Conservation (phyloP, 2,113 vertebrate species). For the Pachycephala philippinensis region DNA sequence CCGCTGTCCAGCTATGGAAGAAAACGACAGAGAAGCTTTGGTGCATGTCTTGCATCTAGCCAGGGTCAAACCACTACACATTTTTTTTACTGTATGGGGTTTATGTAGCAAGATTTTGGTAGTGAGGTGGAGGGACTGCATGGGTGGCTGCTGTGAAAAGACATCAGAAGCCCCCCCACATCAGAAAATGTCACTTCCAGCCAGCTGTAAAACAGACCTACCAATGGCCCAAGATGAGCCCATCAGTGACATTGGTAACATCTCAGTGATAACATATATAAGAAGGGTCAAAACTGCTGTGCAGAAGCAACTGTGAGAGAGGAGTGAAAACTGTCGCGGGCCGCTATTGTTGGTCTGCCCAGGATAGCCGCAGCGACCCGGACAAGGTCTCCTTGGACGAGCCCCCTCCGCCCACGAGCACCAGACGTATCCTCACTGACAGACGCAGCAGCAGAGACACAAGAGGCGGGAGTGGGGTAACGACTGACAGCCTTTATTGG, state of each 20-base stretch:
- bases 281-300: background rate
- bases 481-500: no score
- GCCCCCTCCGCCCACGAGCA: no score
- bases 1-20: no score
- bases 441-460: no score
- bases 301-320: background rate
- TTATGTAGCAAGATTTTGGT: background rate
- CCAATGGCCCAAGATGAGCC: background rate
- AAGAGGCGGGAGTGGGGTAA: no score
- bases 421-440: no score
- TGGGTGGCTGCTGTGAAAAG: background rate
- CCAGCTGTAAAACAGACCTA: background rate
- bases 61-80: background rate
- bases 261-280: background rate
- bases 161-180: background rate
- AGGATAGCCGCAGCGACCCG: no score
- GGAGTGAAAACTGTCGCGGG: no score
- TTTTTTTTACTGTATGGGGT: background rate
- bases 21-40: background rate
- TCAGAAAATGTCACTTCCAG: background rate
- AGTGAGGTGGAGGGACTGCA: accelerated
- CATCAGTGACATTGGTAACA: no score
- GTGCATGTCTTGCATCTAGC: background rate
- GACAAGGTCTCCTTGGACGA: no score
- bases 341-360: no score